A percentile compares a stretch with the other conserved stretches of the same genome.
phyloP scores from a whole-genome alignment of 1,140 invertebrate genomes.

The Pseudomyrmex pallidus region DNA sequence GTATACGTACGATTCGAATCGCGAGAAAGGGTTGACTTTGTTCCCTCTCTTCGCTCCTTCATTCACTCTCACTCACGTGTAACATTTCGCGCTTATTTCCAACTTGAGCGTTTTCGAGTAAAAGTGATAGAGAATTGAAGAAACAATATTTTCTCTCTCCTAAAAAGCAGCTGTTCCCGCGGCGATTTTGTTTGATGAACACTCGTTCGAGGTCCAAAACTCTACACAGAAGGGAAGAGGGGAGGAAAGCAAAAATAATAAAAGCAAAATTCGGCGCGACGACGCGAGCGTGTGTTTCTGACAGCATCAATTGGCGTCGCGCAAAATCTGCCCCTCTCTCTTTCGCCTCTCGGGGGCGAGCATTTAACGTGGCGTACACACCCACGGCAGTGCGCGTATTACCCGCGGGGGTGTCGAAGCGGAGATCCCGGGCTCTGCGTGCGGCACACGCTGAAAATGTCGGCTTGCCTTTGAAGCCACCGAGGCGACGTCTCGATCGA shows the following conservation, averaged over 20 bases:
- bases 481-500: constrained; percentile 49
- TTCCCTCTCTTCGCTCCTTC: neutral
- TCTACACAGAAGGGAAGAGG: constrained; percentile 3
- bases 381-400: constrained; percentile 6
- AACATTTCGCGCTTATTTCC: neutral
- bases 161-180: neutral
- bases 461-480: constrained; percentile 41
- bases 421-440: neutral
- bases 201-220: constrained; percentile 8
- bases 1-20: neutral
- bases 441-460: constrained; percentile 34
- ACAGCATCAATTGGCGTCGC: constrained; percentile 54
- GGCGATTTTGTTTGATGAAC: constrained; percentile 41
- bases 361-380: constrained; percentile 31
- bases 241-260: constrained; percentile 36
- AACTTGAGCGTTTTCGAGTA: neutral
- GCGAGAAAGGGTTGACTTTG: neutral
- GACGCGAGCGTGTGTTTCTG: constrained; percentile 52
- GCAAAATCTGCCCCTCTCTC: constrained; percentile 52
- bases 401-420: neutral
- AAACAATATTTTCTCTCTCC: neutral
- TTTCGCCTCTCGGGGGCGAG: constrained; percentile 9
- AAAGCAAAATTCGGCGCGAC: constrained; percentile 52
- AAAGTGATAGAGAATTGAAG: neutral
- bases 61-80: neutral